Base-by-base conservation (phyloP, 2,888 invertebrate species). In the Didymodactylos carnosus region DNA sequence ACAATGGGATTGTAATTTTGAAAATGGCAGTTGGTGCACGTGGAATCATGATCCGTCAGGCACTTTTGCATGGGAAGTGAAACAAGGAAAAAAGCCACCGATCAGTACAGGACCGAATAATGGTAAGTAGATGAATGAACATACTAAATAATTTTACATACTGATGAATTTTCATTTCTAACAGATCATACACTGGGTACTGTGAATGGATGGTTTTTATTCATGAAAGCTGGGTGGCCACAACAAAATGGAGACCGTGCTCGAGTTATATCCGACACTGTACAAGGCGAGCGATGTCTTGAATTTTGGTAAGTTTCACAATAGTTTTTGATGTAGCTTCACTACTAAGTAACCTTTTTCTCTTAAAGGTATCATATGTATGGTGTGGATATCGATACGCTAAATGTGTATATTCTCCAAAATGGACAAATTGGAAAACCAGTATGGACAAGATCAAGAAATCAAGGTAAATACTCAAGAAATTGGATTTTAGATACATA, bases 281-380 rank as follows among this genome's bases (percentile, higher is more conserved):
- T 62, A 10, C 10, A 19, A 62, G 62, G 62, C 29, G 35, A 62
- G 35, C 29, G 25, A 62, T 62, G 62, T 62, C 11, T 62, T n/a
- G 35, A 62, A 35, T 62, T 62, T 35, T 62, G 62, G 62, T n/a
- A n/a, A n/a, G n/a, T n/a, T n/a, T n/a, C n/a, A n/a, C n/a, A n/a
- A n/a, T n/a, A n/a, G n/a, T n/a, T n/a, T n/a, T n/a, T n/a, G n/a
- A n/a, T n/a, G n/a, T n/a, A n/a, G n/a, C n/a, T n/a, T n/a, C n/a
- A n/a, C n/a, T n/a, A n/a, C n/a, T n/a, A n/a, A n/a, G n/a, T n/a
- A n/a, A n/a, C n/a, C n/a, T n/a, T n/a, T 81, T 82, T 77, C 82
- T 81, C 81, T n/a, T n/a, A n/a, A n/a, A n/a, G n/a, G n/a, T 82
- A 80, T 76, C 79, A 80, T 70, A 81, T 80, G 79, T 78, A 78